phyloP scores from a whole-genome alignment of 2,888 invertebrate genomes.

The Ommatoiulus sabulosus region DNA sequence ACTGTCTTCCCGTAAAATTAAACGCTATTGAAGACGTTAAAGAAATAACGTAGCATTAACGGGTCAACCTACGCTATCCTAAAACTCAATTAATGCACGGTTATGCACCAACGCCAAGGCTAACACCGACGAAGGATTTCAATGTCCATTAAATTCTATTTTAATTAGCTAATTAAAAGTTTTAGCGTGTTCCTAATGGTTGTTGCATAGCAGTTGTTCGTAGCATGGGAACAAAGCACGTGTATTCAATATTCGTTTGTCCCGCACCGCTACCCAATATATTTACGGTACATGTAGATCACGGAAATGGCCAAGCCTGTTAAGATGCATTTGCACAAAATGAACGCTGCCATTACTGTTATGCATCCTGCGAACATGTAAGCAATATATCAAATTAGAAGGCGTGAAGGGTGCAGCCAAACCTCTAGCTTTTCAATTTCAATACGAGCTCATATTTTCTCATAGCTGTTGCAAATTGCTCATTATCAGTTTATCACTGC shows the following conservation, averaged over 20 bases:
- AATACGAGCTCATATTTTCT: not conserved
- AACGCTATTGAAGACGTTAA: no score
- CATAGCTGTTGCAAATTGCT: slow-evolving; percentile 32
- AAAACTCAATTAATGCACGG: no score
- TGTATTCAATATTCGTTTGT: not conserved
- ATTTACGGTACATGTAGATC: no score
- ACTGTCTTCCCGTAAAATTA: no score
- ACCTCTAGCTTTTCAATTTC: not conserved
- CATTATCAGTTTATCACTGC: slow-evolving; percentile 26
- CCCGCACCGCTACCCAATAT: not conserved
- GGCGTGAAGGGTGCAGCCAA: slow-evolving; percentile 1
- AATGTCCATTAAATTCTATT: not conserved
- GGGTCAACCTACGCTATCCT: no score
- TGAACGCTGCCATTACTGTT: not conserved
- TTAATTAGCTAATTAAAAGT: slow-evolving; percentile 9
- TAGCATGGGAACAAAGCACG: not conserved
- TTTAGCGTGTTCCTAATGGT: not conserved
- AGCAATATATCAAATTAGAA: not conserved
- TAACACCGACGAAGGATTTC: not conserved
- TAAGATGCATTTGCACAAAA: not conserved
- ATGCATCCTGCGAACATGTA: not conserved
- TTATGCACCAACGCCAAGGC: no score
- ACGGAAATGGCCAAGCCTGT: not conserved
- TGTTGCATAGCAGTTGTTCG: no score
- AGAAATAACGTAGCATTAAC: no score